Evolutionary conservation across 2,113 vertebrate genomes (phyloP), one percentile per base, ranked within the genome.

Genomic region (Nothoprocta pentlandii): DNA sequence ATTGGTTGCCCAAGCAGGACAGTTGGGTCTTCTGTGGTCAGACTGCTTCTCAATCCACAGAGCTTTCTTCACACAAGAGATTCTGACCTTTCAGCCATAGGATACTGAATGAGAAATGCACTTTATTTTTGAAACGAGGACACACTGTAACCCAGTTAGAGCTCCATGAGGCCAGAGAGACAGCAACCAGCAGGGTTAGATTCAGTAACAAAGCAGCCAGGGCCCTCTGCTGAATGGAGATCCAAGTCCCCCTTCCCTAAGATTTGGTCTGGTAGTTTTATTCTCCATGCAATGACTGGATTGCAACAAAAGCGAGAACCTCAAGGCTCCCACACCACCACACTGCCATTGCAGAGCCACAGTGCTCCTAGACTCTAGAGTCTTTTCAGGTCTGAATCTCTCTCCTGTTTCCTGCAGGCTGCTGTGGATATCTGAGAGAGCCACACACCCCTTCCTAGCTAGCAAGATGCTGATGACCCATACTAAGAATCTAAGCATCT

Each of bases 51-150:
- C 1, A 89, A 20, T n/a, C 26, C 28, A 56, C 0, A 0, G 67
- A 19, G 85, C 74, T 82, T 85, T 22, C 53, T 87, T 76, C 58
- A 28, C 74, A 89, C 15, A 8, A 69, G 28, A 64, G 28, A 76
- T 34, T 36, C n/a, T 46, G 63, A n/a, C 41, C 62, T 76, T 58
- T 16, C 34, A 23, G 11, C 4, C 75, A 39, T 10, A 53, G 63
- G 34, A 77, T 10, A 53, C 15, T n/a, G 11, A 70, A 41, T 39
- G 23, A 83, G 30, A 12, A 83, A 26, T 17, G 23, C 7, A 9
- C 6, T 64, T 4, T 22, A 41, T 12, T 20, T 0, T 6, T 77
- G 59, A 77, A 75, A 69, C 14, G 0, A 0, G 23, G 17, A 25
- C 26, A 13, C 10, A 26, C 36, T 74, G n/a, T 32, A 59, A 75